Evolutionary conservation across 1,140 invertebrate genomes (phyloP).

Genomic region (Magallana angulata): DNA sequence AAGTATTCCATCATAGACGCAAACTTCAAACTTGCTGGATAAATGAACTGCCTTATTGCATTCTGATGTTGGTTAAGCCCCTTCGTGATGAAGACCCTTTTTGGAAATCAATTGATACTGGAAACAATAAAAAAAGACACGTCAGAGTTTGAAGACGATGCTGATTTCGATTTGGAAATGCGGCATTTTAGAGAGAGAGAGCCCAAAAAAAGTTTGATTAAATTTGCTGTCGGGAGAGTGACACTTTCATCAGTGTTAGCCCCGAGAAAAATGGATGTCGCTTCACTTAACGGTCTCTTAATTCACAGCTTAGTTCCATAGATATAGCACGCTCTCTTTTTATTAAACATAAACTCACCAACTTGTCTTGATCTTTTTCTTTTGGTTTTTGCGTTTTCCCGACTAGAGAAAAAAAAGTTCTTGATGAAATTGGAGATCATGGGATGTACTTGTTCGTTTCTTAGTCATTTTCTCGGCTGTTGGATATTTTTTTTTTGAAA

Average conservation of each 20-base stretch:
- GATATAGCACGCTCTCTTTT: background rate
- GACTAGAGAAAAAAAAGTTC: too few species aligned
- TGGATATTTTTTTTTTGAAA: too few species aligned
- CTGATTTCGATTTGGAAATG: constrained; percentile 17
- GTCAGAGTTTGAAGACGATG: constrained; percentile 9
- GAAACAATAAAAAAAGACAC: constrained; percentile 3
- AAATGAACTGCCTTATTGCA: constrained; percentile 30
- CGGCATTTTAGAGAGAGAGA: background rate
- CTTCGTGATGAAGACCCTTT: background rate
- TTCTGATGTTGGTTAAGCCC: background rate
- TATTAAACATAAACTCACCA: background rate
- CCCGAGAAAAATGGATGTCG: background rate
- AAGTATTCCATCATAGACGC: background rate
- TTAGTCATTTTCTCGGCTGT: too few species aligned
- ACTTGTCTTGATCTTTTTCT: too few species aligned
- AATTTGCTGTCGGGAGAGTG: constrained; percentile 26
- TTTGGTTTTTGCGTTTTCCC: too few species aligned
- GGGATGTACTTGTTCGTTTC: too few species aligned
- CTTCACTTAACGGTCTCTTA: constrained; percentile 17
- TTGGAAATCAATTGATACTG: constrained; percentile 20
- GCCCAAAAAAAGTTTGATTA: constrained; percentile 10
- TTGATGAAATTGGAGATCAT: too few species aligned
- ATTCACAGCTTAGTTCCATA: background rate
- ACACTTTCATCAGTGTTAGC: constrained; percentile 27
- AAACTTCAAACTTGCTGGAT: constrained; percentile 27